Base-by-base conservation (phyloP, 2,113 vertebrate species). In the Camarhynchus parvulus region DNA sequence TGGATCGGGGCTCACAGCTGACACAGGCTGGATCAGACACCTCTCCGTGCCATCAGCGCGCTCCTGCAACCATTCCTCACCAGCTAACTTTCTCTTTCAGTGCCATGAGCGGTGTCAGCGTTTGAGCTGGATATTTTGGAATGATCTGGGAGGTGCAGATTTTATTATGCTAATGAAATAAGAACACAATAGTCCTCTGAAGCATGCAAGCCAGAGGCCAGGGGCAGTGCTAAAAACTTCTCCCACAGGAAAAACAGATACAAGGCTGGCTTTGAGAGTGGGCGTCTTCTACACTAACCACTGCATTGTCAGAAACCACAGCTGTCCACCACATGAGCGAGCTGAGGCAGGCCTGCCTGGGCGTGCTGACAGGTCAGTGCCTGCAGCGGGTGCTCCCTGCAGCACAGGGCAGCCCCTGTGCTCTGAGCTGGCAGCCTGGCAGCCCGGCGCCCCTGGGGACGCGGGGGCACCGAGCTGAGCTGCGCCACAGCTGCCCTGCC, bases 241-340 rank as follows among this genome's bases (percentile, higher is more conserved):
- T 95, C 93, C 92, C 95, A 90, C 85, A 91, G 93, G 93, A 95
- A 94, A 96, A 94, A 80, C 85, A 95, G 93, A 94, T 56, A 94
- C 92, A 93, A 92, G 93, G 80, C 94, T 72, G 61, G 88, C 93
- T 95, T 94, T 88, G 90, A 81, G 86, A 93, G 92, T 78, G 93
- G 89, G 94, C 58, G 91, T 95, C 94, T 72, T 62, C 76, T 91
- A 89, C 89, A 82, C 47, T 72, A 94, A 87, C 76, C 89, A 74
- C 69, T 0, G 50, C 75, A 35, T 72, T 69, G 82, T 87, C 92
- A 90, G 87, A 64, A 90, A 82, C 74, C 95, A 93, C 94, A 96
- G 96, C 96, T 97, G 95, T 83, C 94, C 74, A 58, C 92, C 96
- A 97, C 91, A 96, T 89, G 95, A 92, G 92, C 76, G 8, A 80